phyloP scores from a whole-genome alignment of 2,888 invertebrate species.

The Idaea dimidiata region DNA sequence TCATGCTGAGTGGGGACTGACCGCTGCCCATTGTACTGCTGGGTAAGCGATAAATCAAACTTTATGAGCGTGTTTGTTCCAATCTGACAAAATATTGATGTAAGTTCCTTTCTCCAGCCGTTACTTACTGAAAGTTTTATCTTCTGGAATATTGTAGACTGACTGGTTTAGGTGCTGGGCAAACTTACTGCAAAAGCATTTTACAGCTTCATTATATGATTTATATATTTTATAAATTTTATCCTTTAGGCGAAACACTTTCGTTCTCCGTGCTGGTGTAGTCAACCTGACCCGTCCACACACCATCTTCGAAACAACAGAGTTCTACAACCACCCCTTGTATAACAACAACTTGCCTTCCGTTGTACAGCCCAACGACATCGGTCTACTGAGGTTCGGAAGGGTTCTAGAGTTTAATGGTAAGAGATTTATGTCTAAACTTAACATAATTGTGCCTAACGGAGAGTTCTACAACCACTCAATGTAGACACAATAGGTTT shows the following conservation, averaged over 20 bases:
- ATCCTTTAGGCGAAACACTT: slow-evolving; percentile 40
- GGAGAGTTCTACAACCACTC: too few relatives aligned
- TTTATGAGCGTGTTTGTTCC: too few relatives aligned
- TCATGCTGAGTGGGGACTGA: slow-evolving; percentile 53
- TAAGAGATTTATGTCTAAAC: slow-evolving; percentile 7
- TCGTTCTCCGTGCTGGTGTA: slow-evolving; percentile 51
- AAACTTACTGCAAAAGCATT: too few relatives aligned
- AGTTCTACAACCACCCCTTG: slow-evolving; percentile 51
- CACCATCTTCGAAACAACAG: slow-evolving; percentile 49
- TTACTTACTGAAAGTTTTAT: too few relatives aligned
- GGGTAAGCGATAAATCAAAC: slow-evolving; percentile 28
- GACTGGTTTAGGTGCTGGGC: too few relatives aligned
- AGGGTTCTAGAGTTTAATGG: slow-evolving; percentile 33
- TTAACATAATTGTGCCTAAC: too few relatives aligned
- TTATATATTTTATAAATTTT: too few relatives aligned
- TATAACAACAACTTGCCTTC: slow-evolving; percentile 39
- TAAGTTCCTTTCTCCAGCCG: too few relatives aligned
- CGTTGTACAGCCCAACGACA: slow-evolving; percentile 56
- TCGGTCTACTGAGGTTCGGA: slow-evolving; percentile 49
- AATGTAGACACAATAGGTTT: too few relatives aligned
- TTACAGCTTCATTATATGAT: too few relatives aligned
- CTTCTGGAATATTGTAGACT: too few relatives aligned
- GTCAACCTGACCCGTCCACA: slow-evolving; percentile 46
- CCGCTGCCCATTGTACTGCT: slow-evolving; percentile 60
- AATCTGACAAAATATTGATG: too few relatives aligned